Conservation (phyloP, 2,888 invertebrate species). For the Serrognathus titanus region DNA sequence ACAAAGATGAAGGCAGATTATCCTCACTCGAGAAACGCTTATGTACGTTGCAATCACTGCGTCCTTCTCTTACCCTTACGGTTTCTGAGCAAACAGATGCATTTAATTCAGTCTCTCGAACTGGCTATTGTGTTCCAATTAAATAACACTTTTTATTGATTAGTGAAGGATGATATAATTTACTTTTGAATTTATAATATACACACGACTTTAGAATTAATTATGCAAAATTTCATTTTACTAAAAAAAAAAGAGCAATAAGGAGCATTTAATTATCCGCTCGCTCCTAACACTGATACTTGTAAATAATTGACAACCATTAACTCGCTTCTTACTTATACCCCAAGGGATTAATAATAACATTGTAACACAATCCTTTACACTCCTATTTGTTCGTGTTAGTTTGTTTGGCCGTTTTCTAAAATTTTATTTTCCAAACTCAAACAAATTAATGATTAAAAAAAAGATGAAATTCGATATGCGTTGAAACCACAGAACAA, state of each 20-base stretch:
- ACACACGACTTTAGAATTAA: slow-evolving; percentile 1
- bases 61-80: slow-evolving; percentile 21
- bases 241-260: not conserved
- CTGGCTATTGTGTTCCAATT: slow-evolving; percentile 10
- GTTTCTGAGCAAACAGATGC: slow-evolving; percentile 1
- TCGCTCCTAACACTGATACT: not conserved
- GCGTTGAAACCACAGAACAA: too few species aligned
- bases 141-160: slow-evolving; percentile 6
- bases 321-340: too few species aligned
- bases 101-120: slow-evolving; percentile 8
- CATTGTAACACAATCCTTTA: too few species aligned
- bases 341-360: too few species aligned
- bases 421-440: too few species aligned
- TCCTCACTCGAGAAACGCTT: slow-evolving; percentile 38
- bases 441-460: too few species aligned
- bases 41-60: slow-evolving; percentile 28
- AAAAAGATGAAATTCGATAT: too few species aligned
- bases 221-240: not conserved
- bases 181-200: slow-evolving; percentile 3
- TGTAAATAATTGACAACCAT: not conserved
- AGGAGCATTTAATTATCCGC: too few species aligned
- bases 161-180: slow-evolving; percentile 3
- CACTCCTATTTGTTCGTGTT: too few species aligned
- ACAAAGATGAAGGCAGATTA: slow-evolving; percentile 48
- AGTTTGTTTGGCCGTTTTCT: too few species aligned